Percentiles rank a stretch among this genome's conserved stretches.
These are phyloP conservation scores for Alosa sapidissima DNA, from an alignment of 2,797 vertebrate genomes.

Conservation along the genomic window DNA sequence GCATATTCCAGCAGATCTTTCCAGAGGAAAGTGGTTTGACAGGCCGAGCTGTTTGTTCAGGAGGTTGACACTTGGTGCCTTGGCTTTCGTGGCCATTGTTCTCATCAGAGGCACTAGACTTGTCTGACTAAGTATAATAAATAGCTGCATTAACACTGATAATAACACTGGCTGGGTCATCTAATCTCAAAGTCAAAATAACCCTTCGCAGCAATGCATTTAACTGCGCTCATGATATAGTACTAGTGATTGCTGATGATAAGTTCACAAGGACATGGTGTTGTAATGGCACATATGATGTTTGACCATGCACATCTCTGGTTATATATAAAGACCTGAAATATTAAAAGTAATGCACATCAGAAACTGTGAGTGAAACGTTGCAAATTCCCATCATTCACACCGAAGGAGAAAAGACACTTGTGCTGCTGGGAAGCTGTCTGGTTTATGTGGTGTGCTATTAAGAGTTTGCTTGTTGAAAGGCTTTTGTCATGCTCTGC, in stretches of 20 bases:
- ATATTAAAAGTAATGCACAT: neutral
- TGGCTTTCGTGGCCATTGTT: conserved; percentile 58
- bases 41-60: conserved; percentile 68
- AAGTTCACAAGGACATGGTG: neutral
- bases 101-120: conserved; percentile 59
- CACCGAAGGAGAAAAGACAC: neutral
- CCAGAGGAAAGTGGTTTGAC: conserved; percentile 58
- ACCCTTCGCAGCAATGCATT: neutral
- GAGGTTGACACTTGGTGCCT: conserved; percentile 65
- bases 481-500: neutral
- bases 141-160: neutral
- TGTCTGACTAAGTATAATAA: conserved; percentile 47
- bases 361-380: neutral
- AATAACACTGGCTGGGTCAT: neutral
- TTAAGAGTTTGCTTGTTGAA: neutral
- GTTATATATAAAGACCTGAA: neutral
- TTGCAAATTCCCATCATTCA: neutral
- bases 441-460: neutral
- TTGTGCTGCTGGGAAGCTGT: neutral
- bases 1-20: conserved; percentile 28
- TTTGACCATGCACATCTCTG: neutral
- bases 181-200: neutral
- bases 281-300: neutral
- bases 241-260: neutral
- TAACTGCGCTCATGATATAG: neutral